phyloP scores from a whole-genome alignment of 2,888 invertebrate species.

The Hermaeophaga mercurialis region DNA sequence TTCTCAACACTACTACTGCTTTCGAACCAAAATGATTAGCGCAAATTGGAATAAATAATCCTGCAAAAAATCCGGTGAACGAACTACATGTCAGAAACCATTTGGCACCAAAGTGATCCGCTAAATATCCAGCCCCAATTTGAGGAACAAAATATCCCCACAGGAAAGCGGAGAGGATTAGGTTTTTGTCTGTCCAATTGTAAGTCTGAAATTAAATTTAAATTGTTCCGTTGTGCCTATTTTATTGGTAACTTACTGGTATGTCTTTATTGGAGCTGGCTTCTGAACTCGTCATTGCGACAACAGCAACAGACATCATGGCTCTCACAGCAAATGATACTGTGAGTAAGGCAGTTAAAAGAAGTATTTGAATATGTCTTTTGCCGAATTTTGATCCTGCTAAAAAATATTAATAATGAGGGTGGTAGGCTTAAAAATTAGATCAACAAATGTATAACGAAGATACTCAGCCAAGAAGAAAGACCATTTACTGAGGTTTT shows the following conservation, averaged over 20 bases:
- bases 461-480: no score
- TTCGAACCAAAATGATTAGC: constrained; percentile 9
- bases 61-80: not conserved
- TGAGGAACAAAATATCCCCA: constrained; percentile 12
- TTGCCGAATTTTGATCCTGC: constrained; percentile 62
- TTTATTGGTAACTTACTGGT: constrained; percentile 57
- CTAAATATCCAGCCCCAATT: constrained; percentile 4
- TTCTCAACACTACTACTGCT: constrained; percentile 12
- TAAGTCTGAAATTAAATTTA: constrained; percentile 8
- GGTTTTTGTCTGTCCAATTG: constrained; percentile 12
- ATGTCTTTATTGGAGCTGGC: constrained; percentile 52
- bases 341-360: constrained; percentile 64
- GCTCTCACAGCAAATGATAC: constrained; percentile 68
- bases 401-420: no score
- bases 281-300: constrained; percentile 70
- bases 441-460: no score
- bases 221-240: no score
- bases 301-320: constrained; percentile 70
- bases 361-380: constrained; percentile 65
- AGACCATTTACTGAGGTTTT: no score
- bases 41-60: not conserved
- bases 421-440: no score
- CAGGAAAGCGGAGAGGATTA: constrained; percentile 12
- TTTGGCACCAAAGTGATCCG: constrained; percentile 8
- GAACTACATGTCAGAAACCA: not conserved